A percentile compares a stretch with the other conserved stretches of the same genome.
Conservation (phyloP, 2,888 invertebrate species). For the Stictocephala bisonia region DNA sequence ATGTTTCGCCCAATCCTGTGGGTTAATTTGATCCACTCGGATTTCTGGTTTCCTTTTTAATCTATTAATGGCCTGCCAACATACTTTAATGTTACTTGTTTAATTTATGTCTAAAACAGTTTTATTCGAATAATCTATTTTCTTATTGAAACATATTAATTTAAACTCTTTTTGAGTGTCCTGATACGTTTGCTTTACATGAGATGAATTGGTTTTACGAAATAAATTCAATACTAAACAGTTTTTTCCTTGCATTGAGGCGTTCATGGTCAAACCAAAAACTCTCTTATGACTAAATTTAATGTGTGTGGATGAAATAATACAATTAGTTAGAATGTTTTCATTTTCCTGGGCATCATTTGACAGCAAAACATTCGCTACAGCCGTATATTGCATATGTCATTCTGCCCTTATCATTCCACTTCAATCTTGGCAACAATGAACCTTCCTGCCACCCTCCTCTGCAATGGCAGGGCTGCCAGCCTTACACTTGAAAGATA, state of each 20-base stretch:
- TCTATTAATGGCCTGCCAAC: not conserved
- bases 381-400: not conserved
- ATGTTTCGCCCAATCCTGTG: not conserved
- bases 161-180: not conserved
- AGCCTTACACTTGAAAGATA: too few relatives aligned
- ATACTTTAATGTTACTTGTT: not conserved
- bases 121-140: not conserved
- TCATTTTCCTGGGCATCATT: not conserved
- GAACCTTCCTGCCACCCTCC: not conserved
- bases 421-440: not conserved
- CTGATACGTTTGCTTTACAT: not conserved
- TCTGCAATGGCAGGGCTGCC: not conserved
- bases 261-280: not conserved
- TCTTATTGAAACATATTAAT: not conserved
- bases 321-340: not conserved
- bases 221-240: constrained; percentile 14
- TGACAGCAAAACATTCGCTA: not conserved
- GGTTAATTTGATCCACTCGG: not conserved
- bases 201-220: constrained; percentile 1
- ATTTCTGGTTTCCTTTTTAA: not conserved
- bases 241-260: not conserved
- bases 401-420: not conserved
- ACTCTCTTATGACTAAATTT: not conserved
- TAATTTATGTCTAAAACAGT: not conserved
- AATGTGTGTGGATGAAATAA: not conserved